Evolutionary conservation across 2,113 vertebrate species (phyloP).

Genomic region (Tachysurus fulvidraco): DNA sequence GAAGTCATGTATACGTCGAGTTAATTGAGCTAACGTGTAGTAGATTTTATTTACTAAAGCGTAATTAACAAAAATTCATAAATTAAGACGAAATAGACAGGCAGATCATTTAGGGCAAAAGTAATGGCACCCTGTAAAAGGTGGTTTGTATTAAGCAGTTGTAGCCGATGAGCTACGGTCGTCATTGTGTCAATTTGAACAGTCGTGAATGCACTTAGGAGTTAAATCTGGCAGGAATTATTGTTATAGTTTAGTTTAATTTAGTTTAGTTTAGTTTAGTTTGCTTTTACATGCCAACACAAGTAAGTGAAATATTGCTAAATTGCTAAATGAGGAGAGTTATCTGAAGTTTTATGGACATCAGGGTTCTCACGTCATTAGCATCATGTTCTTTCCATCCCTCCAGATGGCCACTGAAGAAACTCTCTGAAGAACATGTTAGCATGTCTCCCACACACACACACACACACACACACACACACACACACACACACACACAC

Average conservation of each 20-base stretch:
- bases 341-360: not conserved
- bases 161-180: not conserved
- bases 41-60: not conserved
- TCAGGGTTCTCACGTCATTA: constrained; percentile 3
- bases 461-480: too few relatives aligned
- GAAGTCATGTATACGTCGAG: not conserved
- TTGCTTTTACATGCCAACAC: not conserved
- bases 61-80: not conserved
- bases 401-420: constrained; percentile 22
- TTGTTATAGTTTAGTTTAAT: too few relatives aligned
- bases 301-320: not conserved
- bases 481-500: too few relatives aligned
- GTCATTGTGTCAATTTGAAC: not conserved
- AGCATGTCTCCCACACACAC: constrained; percentile 22
- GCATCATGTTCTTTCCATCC: constrained; percentile 19
- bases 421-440: constrained; percentile 23
- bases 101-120: too few relatives aligned
- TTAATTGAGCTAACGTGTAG: not conserved
- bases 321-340: not conserved
- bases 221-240: not conserved
- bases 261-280: not conserved
- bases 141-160: not conserved
- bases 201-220: not conserved
- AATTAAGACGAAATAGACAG: not conserved
- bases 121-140: not conserved